Evolutionary conservation across 2,113 vertebrate species (phyloP).

Genomic region (Myiagra hebetior): DNA sequence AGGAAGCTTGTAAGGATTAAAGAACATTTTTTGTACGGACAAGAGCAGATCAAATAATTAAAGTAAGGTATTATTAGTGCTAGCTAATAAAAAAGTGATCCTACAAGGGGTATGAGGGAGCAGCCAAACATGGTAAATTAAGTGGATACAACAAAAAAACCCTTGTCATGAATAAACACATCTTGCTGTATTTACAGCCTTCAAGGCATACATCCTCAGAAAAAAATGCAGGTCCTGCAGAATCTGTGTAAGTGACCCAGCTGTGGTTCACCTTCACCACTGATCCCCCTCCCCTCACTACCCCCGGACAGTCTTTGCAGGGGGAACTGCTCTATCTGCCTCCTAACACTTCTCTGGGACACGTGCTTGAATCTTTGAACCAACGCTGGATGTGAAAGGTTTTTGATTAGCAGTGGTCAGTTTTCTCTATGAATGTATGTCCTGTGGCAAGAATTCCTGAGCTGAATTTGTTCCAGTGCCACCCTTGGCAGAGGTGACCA

Average conservation of each 20-base stretch:
- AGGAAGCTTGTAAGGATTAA: not conserved
- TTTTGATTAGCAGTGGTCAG: not conserved
- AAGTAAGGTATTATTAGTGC: not conserved
- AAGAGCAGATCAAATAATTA: not conserved
- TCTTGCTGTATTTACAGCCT: not conserved
- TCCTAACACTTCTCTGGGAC: not conserved
- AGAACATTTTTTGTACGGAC: not conserved
- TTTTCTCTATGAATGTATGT: not conserved
- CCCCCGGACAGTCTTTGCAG: not conserved
- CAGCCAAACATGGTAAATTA: not conserved
- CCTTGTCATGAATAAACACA: not conserved
- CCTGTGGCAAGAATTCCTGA: not conserved
- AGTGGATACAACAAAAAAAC: not conserved
- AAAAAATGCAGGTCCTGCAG: not conserved
- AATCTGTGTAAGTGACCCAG: not conserved
- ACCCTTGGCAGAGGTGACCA: not conserved
- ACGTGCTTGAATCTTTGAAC: not conserved
- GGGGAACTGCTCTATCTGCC: not conserved
- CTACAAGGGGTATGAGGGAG: not conserved
- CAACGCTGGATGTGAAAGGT: rapidly evolving
- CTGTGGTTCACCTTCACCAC: not conserved
- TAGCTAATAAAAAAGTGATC: not conserved
- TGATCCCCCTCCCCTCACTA: not conserved
- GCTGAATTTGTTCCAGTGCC: not conserved
- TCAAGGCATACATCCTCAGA: not conserved